Conservation (phyloP, 1,140 invertebrate species). For the Bombus soroeensis region DNA sequence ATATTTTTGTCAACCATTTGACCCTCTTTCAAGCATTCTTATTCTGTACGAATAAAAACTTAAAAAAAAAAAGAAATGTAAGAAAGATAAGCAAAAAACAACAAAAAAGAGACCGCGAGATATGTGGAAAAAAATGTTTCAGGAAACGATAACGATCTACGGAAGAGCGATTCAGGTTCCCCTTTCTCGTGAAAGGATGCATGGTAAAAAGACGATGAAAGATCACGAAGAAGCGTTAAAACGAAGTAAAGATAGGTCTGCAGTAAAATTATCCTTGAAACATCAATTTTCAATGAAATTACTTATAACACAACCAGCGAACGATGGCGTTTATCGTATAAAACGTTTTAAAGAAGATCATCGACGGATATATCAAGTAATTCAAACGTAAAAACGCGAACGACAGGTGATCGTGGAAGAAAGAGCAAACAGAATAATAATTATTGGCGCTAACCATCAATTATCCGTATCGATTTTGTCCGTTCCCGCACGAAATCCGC, state of each 20-base stretch:
- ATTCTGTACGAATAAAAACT: background rate
- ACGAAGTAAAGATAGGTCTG: background rate
- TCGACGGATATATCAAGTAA: too few relatives aligned
- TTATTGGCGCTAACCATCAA: background rate
- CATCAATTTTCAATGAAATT: background rate
- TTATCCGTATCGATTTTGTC: background rate
- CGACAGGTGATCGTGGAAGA: background rate
- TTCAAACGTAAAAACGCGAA: background rate
- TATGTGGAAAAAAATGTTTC: background rate
- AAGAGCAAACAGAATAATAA: conserved; percentile 4
- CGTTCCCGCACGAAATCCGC: background rate
- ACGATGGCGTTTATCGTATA: too few relatives aligned
- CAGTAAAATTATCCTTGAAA: background rate
- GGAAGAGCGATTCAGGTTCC: too few relatives aligned
- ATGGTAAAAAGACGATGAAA: background rate
- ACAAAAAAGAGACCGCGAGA: too few relatives aligned
- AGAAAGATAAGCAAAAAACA: too few relatives aligned
- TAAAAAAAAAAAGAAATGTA: background rate
- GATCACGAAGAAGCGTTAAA: background rate
- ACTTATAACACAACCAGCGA: background rate
- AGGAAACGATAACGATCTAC: too few relatives aligned
- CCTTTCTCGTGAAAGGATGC: too few relatives aligned
- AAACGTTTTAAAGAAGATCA: background rate
- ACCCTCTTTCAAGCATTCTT: too few relatives aligned
- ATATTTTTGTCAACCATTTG: background rate